These are phyloP conservation scores for Ptychochromis oligacanthus DNA, from an alignment of 2,113 vertebrate species.

Conservation along the genomic window DNA sequence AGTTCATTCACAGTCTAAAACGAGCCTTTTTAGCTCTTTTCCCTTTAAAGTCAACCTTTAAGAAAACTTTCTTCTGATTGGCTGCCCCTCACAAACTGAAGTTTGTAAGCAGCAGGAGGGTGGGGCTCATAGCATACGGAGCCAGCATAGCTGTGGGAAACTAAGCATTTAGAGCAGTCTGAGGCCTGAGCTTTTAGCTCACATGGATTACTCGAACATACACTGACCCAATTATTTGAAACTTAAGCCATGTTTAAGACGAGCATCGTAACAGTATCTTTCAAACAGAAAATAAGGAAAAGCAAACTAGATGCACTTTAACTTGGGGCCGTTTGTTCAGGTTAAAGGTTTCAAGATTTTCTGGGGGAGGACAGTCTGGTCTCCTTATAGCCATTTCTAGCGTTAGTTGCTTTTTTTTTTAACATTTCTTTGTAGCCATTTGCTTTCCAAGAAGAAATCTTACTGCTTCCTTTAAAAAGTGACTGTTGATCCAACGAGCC, in stretches of 20 bases:
- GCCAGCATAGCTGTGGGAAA: background rate
- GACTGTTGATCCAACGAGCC: background rate
- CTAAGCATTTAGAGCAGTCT: background rate
- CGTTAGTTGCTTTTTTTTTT: background rate
- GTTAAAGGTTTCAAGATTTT: background rate
- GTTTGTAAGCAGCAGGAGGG: background rate
- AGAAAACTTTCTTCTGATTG: background rate
- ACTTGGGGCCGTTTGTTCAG: background rate
- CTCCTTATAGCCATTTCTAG: background rate
- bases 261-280: background rate
- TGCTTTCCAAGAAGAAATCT: background rate
- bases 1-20: background rate
- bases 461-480: background rate
- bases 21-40: background rate
- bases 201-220: background rate
- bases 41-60: background rate
- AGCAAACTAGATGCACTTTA: background rate
- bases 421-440: too few species aligned
- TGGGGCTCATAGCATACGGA: background rate
- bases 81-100: background rate
- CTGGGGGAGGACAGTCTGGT: rapidly evolving
- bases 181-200: background rate
- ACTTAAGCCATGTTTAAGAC: rapidly evolving
- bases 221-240: background rate
- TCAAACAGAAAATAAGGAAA: background rate